A percentile compares a stretch with the other conserved stretches of the same genome.
Conservation (phyloP, 2,113 vertebrate genomes). For the Motacilla tschutschensis region DNA sequence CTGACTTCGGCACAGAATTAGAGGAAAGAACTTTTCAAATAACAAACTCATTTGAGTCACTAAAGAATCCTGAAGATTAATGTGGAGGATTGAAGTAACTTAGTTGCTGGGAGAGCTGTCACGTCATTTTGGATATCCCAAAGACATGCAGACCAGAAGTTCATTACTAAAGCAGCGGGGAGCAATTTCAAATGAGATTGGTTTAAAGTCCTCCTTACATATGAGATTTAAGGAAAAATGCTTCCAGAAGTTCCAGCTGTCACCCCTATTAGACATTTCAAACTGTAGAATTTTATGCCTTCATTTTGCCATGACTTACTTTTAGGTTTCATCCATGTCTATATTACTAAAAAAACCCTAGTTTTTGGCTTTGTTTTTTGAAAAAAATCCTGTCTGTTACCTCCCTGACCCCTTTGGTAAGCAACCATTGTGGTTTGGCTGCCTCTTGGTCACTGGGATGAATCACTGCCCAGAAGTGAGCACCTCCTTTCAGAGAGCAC, state of each 20-base stretch:
- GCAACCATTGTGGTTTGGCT: slow-evolving; percentile 44
- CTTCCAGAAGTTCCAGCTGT: not conserved
- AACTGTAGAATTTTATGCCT: not conserved
- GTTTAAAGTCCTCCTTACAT: not conserved
- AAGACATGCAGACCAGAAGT: not conserved
- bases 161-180: not conserved
- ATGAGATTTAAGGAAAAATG: not conserved
- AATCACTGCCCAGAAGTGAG: slow-evolving; percentile 16
- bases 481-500: not conserved
- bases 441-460: not conserved
- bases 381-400: slow-evolving; percentile 11
- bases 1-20: not conserved
- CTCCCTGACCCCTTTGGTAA: slow-evolving; percentile 25
- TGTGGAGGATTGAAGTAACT: not conserved
- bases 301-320: not conserved
- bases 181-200: not conserved
- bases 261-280: not conserved
- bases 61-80: slow-evolving; percentile 4
- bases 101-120: not conserved
- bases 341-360: not conserved
- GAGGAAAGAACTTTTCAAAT: not conserved
- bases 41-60: not conserved
- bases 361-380: not conserved
- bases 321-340: not conserved
- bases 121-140: not conserved